Percentiles rank a stretch among this genome's conserved stretches.
These are phyloP conservation scores for Dynastes maya DNA, from an alignment of 2,888 invertebrate genomes.

Conservation along the genomic window DNA sequence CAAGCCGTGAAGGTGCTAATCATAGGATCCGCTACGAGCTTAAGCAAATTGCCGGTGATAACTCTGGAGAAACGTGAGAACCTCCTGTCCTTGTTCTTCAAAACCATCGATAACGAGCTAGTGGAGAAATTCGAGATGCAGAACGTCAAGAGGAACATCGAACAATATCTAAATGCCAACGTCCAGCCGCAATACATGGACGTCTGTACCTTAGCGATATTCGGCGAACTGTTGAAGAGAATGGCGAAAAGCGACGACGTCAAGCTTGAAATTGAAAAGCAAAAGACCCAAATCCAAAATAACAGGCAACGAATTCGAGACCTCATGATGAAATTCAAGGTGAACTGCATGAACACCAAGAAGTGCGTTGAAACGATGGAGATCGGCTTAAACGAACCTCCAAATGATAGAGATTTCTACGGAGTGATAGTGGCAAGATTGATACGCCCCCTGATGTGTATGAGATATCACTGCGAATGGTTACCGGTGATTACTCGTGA, in stretches of 20 bases:
- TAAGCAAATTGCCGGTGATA: too few species aligned
- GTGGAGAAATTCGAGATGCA: background rate
- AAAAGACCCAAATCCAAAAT: too few species aligned
- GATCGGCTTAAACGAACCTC: too few species aligned
- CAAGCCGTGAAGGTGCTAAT: background rate
- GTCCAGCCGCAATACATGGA: background rate
- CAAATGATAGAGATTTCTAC: background rate
- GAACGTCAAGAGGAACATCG: background rate
- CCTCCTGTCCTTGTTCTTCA: background rate
- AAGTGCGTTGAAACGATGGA: constrained; percentile 8
- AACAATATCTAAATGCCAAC: constrained; percentile 1
- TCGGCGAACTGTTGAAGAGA: too few species aligned
- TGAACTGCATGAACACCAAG: background rate
- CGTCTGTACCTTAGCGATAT: background rate
- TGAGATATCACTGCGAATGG: too few species aligned
- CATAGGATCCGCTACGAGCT: too few species aligned
- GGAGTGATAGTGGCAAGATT: background rate
- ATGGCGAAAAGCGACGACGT: too few species aligned
- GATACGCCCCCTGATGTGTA: too few species aligned
- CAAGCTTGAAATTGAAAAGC: too few species aligned
- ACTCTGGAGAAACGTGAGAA: background rate
- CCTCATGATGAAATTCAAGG: too few species aligned
- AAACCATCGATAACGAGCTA: background rate
- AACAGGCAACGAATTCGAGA: too few species aligned
- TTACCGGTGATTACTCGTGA: too few species aligned